phyloP scores from a whole-genome alignment of 1,140 invertebrate genomes.

The Drosophila albomicans region DNA sequence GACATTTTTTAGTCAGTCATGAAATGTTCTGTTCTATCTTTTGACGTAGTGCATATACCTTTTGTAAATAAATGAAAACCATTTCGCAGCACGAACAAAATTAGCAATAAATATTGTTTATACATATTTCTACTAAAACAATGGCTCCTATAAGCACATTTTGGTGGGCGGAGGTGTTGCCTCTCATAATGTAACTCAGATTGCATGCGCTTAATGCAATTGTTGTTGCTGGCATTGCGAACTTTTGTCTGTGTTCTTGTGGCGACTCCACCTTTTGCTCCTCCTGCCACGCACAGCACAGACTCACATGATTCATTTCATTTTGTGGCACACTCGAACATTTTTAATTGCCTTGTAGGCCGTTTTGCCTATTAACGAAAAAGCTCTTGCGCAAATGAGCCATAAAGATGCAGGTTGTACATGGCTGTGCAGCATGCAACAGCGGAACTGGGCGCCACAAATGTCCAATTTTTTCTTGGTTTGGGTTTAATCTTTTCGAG shows the following conservation, averaged over 20 bases:
- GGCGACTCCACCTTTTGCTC: constrained; percentile 24
- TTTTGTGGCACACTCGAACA: constrained; percentile 24
- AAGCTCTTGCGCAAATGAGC: constrained; percentile 59
- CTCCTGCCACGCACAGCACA: neutral
- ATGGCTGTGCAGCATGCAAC: neutral
- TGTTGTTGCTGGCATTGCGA: constrained; percentile 47
- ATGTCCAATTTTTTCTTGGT: neutral
- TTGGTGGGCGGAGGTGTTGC: constrained; percentile 71
- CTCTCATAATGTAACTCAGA: constrained; percentile 43
- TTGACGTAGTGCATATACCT: neutral
- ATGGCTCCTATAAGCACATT: constrained; percentile 56
- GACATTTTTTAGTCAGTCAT: no score
- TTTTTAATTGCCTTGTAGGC: constrained; percentile 78
- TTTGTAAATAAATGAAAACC: neutral
- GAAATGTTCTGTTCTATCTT: no score
- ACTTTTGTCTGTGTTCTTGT: constrained; percentile 17
- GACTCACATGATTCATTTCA: constrained; percentile 45
- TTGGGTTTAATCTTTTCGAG: neutral
- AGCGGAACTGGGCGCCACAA: constrained; percentile 57
- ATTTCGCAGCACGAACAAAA: constrained; percentile 45
- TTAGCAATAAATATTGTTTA: constrained; percentile 53
- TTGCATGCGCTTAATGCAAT: constrained; percentile 54
- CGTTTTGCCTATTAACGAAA: constrained; percentile 73
- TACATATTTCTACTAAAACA: constrained; percentile 55
- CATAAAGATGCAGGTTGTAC: constrained; percentile 18